Conservation (phyloP, 2,113 vertebrate genomes). For the Columbina picui region DNA sequence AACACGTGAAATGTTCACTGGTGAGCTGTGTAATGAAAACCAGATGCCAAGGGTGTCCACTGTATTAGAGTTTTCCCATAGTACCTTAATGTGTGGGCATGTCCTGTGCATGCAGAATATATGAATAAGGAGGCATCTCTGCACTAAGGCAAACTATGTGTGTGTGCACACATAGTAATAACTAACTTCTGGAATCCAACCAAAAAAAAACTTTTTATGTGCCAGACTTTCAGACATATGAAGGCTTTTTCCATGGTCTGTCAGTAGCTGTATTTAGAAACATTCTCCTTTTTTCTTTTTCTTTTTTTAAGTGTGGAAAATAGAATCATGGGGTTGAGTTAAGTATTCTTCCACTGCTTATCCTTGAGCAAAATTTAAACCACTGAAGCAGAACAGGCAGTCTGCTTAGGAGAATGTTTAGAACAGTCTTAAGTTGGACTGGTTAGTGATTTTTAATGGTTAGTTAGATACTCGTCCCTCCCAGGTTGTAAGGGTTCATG, state of each 20-base stretch:
- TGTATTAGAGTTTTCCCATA: not conserved
- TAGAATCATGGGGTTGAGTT: conserved; percentile 33
- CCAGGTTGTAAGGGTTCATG: not conserved
- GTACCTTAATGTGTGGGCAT: not conserved
- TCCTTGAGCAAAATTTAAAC: not conserved
- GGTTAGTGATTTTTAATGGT: not conserved
- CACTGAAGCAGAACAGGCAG: not conserved
- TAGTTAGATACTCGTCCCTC: too few relatives aligned
- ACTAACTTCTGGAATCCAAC: conserved; percentile 51
- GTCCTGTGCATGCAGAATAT: not conserved
- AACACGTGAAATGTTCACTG: not conserved
- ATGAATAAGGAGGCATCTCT: conserved; percentile 11
- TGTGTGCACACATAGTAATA: not conserved
- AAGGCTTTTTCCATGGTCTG: conserved; percentile 68
- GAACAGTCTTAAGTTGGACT: not conserved
- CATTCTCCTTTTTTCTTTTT: conserved; percentile 26
- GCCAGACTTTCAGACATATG: conserved; percentile 57
- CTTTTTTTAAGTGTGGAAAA: conserved; percentile 47
- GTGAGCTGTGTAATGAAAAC: conserved; percentile 2
- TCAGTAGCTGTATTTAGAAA: conserved; percentile 77
- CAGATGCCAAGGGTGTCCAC: not conserved
- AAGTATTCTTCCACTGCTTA: conserved; percentile 43
- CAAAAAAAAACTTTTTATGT: not conserved
- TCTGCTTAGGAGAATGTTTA: not conserved
- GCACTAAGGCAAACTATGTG: conserved; percentile 3